Evolutionary conservation across 1,140 invertebrate species (phyloP).

Genomic region (Saccostrea cuccullata): DNA sequence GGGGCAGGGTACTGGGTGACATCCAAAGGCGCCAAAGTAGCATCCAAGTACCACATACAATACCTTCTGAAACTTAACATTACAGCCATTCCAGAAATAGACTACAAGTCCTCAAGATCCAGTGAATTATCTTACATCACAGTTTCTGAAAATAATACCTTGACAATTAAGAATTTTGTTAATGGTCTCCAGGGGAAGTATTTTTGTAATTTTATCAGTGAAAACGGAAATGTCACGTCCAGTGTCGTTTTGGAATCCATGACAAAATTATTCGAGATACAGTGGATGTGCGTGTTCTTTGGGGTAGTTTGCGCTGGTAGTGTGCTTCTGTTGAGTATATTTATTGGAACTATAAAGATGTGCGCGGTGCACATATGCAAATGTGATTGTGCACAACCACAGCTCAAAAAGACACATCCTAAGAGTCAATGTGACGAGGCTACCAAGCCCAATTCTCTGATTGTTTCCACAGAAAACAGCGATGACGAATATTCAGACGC

Average conservation of each 20-base stretch:
- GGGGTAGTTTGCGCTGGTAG: slow-evolving; percentile 55
- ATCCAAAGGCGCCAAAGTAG: slow-evolving; percentile 66
- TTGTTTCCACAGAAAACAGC: slow-evolving; percentile 40
- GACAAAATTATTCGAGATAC: slow-evolving; percentile 42
- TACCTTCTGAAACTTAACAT: slow-evolving; percentile 48
- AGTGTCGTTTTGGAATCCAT: slow-evolving; percentile 53
- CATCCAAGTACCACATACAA: slow-evolving; percentile 49
- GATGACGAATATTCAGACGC: slow-evolving; percentile 27
- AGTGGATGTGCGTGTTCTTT: slow-evolving; percentile 60
- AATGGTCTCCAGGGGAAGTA: slow-evolving; percentile 68
- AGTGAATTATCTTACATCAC: not conserved
- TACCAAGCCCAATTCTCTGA: not conserved
- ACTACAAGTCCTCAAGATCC: not conserved
- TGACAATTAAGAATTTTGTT: slow-evolving; percentile 64
- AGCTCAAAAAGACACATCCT: not conserved
- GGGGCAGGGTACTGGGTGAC: slow-evolving; percentile 70
- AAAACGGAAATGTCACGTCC: slow-evolving; percentile 58
- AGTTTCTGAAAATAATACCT: slow-evolving; percentile 32
- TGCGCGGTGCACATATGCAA: slow-evolving; percentile 53
- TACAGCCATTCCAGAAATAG: slow-evolving; percentile 18
- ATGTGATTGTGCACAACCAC: slow-evolving; percentile 45
- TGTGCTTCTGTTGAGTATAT: slow-evolving; percentile 60
- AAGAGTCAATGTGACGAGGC: not conserved
- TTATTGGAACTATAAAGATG: slow-evolving; percentile 66
- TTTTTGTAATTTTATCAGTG: slow-evolving; percentile 66